Conservation (phyloP, 2,888 invertebrate species). For the Linnaemya vulpina region DNA sequence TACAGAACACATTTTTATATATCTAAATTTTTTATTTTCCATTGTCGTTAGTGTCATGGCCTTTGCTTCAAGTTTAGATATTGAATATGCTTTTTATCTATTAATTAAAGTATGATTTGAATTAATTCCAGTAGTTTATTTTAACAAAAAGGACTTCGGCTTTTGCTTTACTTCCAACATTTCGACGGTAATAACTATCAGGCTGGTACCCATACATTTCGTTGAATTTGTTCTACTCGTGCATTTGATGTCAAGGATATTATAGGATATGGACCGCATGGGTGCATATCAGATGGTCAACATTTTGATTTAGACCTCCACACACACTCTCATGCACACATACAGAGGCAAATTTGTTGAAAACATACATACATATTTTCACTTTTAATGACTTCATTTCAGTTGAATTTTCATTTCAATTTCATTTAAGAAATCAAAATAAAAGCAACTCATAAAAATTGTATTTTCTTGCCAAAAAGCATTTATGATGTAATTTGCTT, state of each 20-base stretch:
- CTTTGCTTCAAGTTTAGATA: no score
- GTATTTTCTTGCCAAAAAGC: conserved; percentile 55
- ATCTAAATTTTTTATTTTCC: no score
- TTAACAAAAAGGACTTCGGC: no score
- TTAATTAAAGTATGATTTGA: no score
- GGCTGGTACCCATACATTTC: no score
- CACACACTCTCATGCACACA: not conserved
- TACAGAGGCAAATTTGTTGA: not conserved
- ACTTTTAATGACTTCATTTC: conserved; percentile 48
- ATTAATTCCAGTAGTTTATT: no score
- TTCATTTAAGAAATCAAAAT: conserved; percentile 27
- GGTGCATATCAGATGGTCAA: not conserved
- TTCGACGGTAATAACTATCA: no score
- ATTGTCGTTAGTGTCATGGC: no score
- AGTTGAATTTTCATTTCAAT: conserved; percentile 67
- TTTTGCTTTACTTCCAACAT: no score
- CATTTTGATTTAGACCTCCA: not conserved
- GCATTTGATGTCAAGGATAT: not conserved
- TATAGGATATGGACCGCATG: not conserved
- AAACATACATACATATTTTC: conserved; percentile 10
- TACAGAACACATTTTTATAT: no score
- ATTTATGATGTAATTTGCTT: conserved; percentile 64
- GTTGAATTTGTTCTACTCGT: no score
- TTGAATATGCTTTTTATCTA: no score
- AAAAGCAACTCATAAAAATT: conserved; percentile 6